Conservation (phyloP, 2,888 invertebrate species). For the Resseliella maxima region DNA sequence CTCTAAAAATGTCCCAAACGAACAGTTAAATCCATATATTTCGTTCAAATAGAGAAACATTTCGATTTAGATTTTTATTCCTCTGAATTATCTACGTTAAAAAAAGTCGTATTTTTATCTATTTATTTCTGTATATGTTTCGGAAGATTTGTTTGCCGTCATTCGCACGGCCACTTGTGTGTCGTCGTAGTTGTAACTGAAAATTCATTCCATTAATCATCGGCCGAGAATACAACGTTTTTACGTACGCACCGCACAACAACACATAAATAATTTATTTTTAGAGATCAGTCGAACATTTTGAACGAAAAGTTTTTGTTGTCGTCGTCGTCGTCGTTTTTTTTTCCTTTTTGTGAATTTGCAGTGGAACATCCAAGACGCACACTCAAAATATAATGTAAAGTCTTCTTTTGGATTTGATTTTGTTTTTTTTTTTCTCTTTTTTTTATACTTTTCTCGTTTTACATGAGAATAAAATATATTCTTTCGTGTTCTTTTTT, state of each 20-base stretch:
- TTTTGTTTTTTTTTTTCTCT: neutral
- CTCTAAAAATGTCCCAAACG: neutral
- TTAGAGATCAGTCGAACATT: constrained; percentile 37
- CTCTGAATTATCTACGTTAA: neutral
- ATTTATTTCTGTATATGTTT: neutral
- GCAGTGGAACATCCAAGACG: neutral
- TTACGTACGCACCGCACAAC: neutral
- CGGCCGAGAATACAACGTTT: neutral
- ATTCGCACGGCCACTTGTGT: constrained; percentile 3
- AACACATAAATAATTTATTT: constrained; percentile 51
- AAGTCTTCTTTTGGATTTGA: neutral
- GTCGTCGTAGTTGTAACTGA: neutral
- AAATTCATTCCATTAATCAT: constrained; percentile 46
- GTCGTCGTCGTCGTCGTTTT: neutral
- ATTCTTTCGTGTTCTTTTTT: neutral
- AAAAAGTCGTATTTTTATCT: neutral
- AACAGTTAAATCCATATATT: neutral
- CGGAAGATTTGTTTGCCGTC: neutral
- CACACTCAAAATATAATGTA: neutral
- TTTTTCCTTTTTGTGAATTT: too few species aligned
- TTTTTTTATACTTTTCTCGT: neutral
- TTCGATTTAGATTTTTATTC: neutral
- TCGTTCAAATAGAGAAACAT: neutral
- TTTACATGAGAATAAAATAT: neutral
- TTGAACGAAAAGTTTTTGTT: constrained; percentile 2